Conservation (phyloP, 92 coral and sea anemone genomes). For the Siderastrea radians region DNA sequence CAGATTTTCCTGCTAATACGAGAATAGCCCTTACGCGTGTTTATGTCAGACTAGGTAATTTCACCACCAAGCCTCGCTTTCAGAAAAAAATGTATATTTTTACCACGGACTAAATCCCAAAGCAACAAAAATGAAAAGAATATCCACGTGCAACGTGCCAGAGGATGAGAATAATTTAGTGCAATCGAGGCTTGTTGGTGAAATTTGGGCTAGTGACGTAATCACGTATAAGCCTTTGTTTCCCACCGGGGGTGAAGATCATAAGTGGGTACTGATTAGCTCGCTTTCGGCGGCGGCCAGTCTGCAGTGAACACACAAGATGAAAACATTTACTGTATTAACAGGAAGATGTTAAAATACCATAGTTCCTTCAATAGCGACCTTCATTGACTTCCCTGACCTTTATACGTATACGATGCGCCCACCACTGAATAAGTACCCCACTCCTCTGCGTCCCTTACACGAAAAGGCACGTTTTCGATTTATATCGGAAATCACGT, state of each 20-base stretch:
- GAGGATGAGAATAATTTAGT: too few relatives aligned
- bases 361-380: not conserved
- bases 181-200: too few relatives aligned
- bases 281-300: not conserved
- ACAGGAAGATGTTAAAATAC: not conserved
- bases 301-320: not conserved
- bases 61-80: too few relatives aligned
- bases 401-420: not conserved
- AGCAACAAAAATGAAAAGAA: too few relatives aligned
- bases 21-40: not conserved
- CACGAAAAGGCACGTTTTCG: not conserved
- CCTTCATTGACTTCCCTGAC: not conserved
- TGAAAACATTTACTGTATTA: not conserved
- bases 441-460: not conserved
- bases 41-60: too few relatives aligned
- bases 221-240: too few relatives aligned
- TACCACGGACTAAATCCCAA: too few relatives aligned
- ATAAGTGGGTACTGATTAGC: not conserved
- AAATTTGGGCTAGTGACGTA: too few relatives aligned
- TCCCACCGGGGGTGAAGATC: too few relatives aligned
- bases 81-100: not conserved
- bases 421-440: not conserved
- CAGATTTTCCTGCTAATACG: not conserved
- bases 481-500: not conserved
- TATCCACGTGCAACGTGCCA: too few relatives aligned